A percentile compares a stretch with the other conserved stretches of the same genome.
Conservation (phyloP, 92 coral and sea anemone genomes). For the Heteractis magnifica region DNA sequence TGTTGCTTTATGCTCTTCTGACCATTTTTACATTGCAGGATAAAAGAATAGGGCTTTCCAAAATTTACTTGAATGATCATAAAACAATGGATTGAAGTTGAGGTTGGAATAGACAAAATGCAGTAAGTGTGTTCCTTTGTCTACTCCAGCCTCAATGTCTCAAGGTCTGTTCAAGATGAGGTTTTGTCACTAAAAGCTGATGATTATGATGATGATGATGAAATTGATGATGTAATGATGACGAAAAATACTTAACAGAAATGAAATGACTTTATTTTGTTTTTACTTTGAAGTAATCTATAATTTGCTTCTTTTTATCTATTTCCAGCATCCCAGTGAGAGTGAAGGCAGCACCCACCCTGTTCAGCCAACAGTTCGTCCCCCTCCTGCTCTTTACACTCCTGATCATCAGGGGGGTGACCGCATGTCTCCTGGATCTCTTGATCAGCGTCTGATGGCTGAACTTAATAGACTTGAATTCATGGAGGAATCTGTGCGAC, state of each 20-base stretch:
- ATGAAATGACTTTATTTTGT: background rate
- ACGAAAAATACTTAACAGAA: too few relatives aligned
- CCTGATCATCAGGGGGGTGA: conserved; percentile 70
- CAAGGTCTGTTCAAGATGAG: too few relatives aligned
- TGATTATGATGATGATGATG: too few relatives aligned
- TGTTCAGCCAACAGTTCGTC: conserved; percentile 44
- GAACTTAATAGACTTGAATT: conserved; percentile 91
- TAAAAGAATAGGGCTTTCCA: too few relatives aligned
- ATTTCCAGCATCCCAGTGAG: conserved; percentile 46
- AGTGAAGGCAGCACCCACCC: conserved; percentile 34
- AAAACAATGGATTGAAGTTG: too few relatives aligned
- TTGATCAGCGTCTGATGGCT: conserved; percentile 83
- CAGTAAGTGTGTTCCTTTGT: too few relatives aligned
- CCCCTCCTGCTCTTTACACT: conserved; percentile 55
- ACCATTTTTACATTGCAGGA: too few relatives aligned
- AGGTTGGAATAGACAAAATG: too few relatives aligned
- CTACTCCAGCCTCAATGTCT: too few relatives aligned
- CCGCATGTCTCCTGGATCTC: conserved; percentile 94
- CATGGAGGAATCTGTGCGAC: conserved; percentile 97
- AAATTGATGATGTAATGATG: too few relatives aligned
- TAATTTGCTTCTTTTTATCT: background rate
- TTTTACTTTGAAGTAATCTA: background rate
- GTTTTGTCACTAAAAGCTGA: too few relatives aligned
- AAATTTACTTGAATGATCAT: too few relatives aligned
- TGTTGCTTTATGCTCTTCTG: background rate